Conservation (phyloP, 1,140 invertebrate species). For the Stegodyphus dumicola region DNA sequence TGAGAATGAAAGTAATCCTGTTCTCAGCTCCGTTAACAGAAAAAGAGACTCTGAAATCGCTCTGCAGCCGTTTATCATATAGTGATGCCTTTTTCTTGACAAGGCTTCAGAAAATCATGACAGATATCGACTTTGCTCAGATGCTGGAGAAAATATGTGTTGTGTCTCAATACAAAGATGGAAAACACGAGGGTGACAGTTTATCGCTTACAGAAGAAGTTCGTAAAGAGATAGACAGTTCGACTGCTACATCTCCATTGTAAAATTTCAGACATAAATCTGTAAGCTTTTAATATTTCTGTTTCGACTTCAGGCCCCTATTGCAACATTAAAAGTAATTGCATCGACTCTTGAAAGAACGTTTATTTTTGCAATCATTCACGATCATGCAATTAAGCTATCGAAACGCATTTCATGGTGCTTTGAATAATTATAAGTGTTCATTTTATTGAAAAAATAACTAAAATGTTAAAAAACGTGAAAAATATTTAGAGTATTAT, state of each 20-base stretch:
- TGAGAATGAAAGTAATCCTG: background rate
- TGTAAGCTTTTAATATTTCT: too few species aligned
- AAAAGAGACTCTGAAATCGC: background rate
- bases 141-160: slow-evolving; percentile 43
- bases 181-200: background rate
- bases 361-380: too few species aligned
- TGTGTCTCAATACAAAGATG: background rate
- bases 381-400: too few species aligned
- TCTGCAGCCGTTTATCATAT: slow-evolving; percentile 27
- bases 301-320: too few species aligned
- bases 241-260: slow-evolving; percentile 17
- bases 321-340: too few species aligned
- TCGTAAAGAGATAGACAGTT: slow-evolving; percentile 7
- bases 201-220: slow-evolving; percentile 3
- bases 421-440: too few species aligned
- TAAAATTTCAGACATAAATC: background rate
- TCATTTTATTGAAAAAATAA: too few species aligned
- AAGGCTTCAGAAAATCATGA: slow-evolving; percentile 36
- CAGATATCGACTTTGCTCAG: slow-evolving; percentile 33
- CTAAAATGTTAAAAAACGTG: too few species aligned
- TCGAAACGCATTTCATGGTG: too few species aligned
- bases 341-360: too few species aligned
- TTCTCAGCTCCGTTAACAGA: slow-evolving; percentile 3
- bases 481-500: too few species aligned
- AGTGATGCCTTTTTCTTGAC: slow-evolving; percentile 42